Evolutionary conservation across 2,888 invertebrate genomes (phyloP).

Genomic region (Pseudeuparius sepicola): DNA sequence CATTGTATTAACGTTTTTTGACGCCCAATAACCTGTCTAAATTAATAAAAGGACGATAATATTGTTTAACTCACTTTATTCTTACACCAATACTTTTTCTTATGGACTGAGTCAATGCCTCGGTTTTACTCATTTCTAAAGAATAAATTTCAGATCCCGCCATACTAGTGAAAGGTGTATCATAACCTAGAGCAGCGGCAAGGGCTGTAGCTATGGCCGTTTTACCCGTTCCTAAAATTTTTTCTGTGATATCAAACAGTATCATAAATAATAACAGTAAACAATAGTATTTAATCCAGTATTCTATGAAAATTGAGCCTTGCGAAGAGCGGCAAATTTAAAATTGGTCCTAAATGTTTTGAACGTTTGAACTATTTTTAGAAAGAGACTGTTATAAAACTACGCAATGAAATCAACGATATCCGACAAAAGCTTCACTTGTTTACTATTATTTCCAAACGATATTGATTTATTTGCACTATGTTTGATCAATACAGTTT

Average conservation of each 20-base stretch:
- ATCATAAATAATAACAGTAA: background rate
- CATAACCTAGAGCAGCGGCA: slow-evolving; percentile 83
- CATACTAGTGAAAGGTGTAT: slow-evolving; percentile 98
- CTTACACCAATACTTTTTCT: slow-evolving; percentile 95
- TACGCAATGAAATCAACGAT: too few species aligned
- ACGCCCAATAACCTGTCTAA: too few species aligned
- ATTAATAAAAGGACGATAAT: too few species aligned
- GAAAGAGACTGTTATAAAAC: too few species aligned
- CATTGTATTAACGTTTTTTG: too few species aligned
- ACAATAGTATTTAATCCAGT: slow-evolving; percentile 1
- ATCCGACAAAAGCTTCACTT: too few species aligned
- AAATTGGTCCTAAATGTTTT: too few species aligned
- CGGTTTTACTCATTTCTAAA: slow-evolving; percentile 97
- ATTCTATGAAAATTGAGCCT: too few species aligned
- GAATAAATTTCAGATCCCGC: slow-evolving; percentile 98
- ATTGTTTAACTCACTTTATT: slow-evolving; percentile 33
- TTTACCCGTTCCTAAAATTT: slow-evolving; percentile 60
- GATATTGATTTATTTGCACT: too few species aligned
- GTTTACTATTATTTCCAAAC: too few species aligned
- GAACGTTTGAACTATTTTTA: too few species aligned
- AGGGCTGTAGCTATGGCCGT: slow-evolving; percentile 98
- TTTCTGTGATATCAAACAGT: slow-evolving; percentile 5
- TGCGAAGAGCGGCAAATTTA: too few species aligned
- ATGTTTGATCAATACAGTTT: slow-evolving; percentile 23
- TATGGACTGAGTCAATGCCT: slow-evolving; percentile 93